These are phyloP conservation scores for Ornithoptera priamus DNA, from an alignment of 2,888 invertebrate species.

Conservation along the genomic window DNA sequence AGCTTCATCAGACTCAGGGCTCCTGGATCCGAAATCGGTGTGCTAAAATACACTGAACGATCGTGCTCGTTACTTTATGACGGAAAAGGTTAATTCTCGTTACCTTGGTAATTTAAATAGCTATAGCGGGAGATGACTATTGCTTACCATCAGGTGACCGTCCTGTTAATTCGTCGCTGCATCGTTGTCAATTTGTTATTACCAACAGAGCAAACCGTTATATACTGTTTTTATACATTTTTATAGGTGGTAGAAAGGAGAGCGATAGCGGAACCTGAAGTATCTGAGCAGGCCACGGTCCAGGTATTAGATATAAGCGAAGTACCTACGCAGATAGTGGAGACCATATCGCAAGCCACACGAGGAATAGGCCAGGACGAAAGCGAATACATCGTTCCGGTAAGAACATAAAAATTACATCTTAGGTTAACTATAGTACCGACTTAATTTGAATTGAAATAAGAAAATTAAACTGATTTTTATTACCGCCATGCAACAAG, in stretches of 20 bases:
- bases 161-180: too few species aligned
- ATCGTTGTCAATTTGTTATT: neutral
- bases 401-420: slow-evolving; percentile 27
- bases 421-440: too few species aligned
- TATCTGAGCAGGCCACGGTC: slow-evolving; percentile 25
- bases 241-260: neutral
- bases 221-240: neutral
- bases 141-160: too few species aligned
- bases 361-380: slow-evolving; percentile 39
- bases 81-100: too few species aligned
- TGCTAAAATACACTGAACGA: too few species aligned
- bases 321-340: slow-evolving; percentile 56
- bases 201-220: neutral
- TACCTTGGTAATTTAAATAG: too few species aligned
- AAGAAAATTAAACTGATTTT: neutral
- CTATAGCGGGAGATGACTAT: too few species aligned
- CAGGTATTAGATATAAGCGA: slow-evolving; percentile 49
- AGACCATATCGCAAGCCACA: slow-evolving; percentile 39
- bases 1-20: too few species aligned
- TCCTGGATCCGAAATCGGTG: too few species aligned
- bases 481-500: neutral
- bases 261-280: neutral
- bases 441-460: too few species aligned
- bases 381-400: slow-evolving; percentile 31
- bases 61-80: too few species aligned